Base-by-base conservation (phyloP, 2,888 invertebrate species). In the Darwinula stevensoni region DNA sequence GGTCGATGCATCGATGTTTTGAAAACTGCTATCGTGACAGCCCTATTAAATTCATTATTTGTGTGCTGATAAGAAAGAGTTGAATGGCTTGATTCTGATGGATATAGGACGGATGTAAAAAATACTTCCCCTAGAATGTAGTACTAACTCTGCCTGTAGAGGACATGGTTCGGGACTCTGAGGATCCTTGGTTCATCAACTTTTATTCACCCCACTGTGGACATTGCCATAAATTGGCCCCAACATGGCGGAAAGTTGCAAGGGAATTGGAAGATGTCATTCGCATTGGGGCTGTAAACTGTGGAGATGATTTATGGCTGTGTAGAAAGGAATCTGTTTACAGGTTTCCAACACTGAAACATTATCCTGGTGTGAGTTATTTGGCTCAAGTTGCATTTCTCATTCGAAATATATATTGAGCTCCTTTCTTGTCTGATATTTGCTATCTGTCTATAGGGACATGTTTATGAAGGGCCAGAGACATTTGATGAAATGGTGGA, bases 161-260 rank as follows among this genome's bases (percentile, higher is more conserved):
- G n/a, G 22, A 18, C 6, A n/a, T 18, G 22, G 57, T 70, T 31
- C 58, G 61, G 16, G 51, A 52, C 30, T 53, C 57, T 17, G 62
- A 63, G 32, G 70, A 68, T 37, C 59, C 67, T 17, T 71, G 78
- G 68, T 75, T 80, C 47, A 61, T 82, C 36, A 80, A 80, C 51
- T 80, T 72, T 48, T 82, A 80, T 51, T 76, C 76, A 1, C 71
- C 78, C 2, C 66, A 67, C 46, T 80, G 80, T 45, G 67, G 68
- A 14, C 78, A 78, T 40, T 82, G 80, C 45, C 76, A 78, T 47
- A 62, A 62, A 38, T 53, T 80, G 40, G 75, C 73, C 2, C 73
- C 76, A 5, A 59, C 63, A 49, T 82, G 80, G 80, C 61, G 75
- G 35, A 64, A 65, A 44, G 48, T 82, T 36, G 74, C 76, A 9